Percentiles rank a stretch among this genome's conserved stretches.
Evolutionary conservation across 92 coral and sea anemone species (phyloP).

Genomic region (Plumapathes pennacea): DNA sequence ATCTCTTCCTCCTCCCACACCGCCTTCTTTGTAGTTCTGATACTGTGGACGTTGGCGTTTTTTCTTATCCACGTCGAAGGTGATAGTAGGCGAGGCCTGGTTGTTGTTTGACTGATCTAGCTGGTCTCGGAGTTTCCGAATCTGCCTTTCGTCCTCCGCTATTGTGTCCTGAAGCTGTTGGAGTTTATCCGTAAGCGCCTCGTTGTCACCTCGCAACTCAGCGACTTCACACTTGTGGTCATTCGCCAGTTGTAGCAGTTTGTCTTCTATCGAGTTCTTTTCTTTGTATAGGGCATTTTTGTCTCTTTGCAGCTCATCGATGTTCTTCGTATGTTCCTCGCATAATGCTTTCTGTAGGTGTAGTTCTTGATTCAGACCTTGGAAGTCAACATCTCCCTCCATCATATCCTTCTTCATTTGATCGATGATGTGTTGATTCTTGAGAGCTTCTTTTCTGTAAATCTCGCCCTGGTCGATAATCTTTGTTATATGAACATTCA

Average conservation of each 20-base stretch:
- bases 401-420: constrained; percentile 47
- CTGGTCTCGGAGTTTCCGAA: constrained; percentile 63
- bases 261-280: constrained; percentile 56
- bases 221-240: constrained; percentile 55
- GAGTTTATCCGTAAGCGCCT: constrained; percentile 48
- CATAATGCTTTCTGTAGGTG: constrained; percentile 23
- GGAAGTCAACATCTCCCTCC: constrained; percentile 49
- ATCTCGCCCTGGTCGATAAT: constrained; percentile 56
- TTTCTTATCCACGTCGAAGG: constrained; percentile 51
- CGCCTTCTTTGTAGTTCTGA: too few species aligned
- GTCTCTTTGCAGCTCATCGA: constrained; percentile 17
- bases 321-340: constrained; percentile 35
- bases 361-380: constrained; percentile 43
- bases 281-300: constrained; percentile 44
- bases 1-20: too few species aligned
- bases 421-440: constrained; percentile 46
- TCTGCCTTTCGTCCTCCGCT: constrained; percentile 56
- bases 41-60: constrained; percentile 9
- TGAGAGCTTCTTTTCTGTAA: constrained; percentile 60
- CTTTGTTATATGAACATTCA: constrained; percentile 56
- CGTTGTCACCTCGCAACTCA: constrained; percentile 70
- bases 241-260: constrained; percentile 53
- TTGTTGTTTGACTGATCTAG: constrained; percentile 55
- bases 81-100: constrained; percentile 84
- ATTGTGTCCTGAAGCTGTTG: constrained; percentile 57